Evolutionary conservation across 1,140 invertebrate species (phyloP).

Genomic region (Neodiprion pinetum): DNA sequence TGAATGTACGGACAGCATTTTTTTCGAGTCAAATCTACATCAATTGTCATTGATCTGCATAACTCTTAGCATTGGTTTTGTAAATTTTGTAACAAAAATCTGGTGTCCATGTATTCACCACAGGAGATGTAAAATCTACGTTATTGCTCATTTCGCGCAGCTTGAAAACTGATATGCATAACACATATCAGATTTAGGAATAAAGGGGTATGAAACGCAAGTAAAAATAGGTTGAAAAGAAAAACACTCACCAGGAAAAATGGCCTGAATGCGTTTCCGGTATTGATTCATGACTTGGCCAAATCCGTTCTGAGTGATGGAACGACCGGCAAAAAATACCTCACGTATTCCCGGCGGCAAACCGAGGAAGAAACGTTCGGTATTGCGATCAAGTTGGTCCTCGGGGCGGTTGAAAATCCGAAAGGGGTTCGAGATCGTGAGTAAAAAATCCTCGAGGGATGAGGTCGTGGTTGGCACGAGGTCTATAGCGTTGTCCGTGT

Average conservation of each 20-base stretch:
- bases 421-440: neutral
- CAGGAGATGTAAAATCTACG: too few relatives aligned
- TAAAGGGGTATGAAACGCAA: too few relatives aligned
- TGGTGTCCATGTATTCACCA: too few relatives aligned
- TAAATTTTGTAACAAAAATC: too few relatives aligned
- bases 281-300: neutral
- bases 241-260: neutral
- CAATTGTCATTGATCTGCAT: too few relatives aligned
- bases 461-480: neutral
- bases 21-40: too few relatives aligned
- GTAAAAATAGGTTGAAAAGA: too few relatives aligned
- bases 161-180: too few relatives aligned
- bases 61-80: too few relatives aligned
- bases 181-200: too few relatives aligned
- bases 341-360: neutral
- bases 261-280: neutral
- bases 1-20: too few relatives aligned
- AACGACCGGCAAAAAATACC: neutral
- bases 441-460: neutral
- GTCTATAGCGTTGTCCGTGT: neutral
- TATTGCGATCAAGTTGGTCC: neutral
- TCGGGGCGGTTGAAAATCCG: slow-evolving; percentile 1
- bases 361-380: neutral
- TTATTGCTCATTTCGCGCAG: too few relatives aligned
- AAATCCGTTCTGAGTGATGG: neutral